Evolutionary conservation across 2,797 vertebrate genomes (phyloP), one percentile per base, ranked within the genome.

Genomic region (Anisognathus igniventris): DNA sequence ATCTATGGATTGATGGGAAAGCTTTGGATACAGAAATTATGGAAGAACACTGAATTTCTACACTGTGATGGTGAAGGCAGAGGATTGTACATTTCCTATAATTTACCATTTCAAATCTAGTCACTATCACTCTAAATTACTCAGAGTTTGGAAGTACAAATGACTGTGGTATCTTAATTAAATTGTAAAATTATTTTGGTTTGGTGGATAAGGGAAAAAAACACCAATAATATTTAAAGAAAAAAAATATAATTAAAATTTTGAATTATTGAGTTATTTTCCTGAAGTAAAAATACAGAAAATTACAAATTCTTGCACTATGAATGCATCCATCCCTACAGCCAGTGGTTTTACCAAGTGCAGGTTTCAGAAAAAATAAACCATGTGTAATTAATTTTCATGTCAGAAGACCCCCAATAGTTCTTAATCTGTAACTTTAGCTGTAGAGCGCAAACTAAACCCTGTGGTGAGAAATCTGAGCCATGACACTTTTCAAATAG

Each of bases 401-500:
- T 47, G 91, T 94, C 86, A 94, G 54, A 93, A 95, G 79, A 95
- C 81, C 76, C 92, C 94, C 84, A 93, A 54, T 45, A 95, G 79
- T 76, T 96, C 85, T 77, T 58, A 57, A 93, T 39, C 88, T 84
- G 92, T 90, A 95, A 96, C 78, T 86, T 79, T 24, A 92, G 45
- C 74, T 96, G 83, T 78, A 68, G 3, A 57, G 90, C 21, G 56
- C 56, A 93, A 84, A 85, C 62, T 73, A 80, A 96, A 95, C 40
- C 72, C 86, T 62, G 18, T 42, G 80, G 65, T 92, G 95, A 96
- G 81, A 82, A 92, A 92, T 74, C 44, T 3, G 89, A 86, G 84
- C 74, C 95, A 78, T 0, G 0, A 56, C 40, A 61, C 85, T 82
- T 73, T 45, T 27, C 37, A 73, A 85, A 86, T 2, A 42, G n/a